These are phyloP conservation scores for Rostratula benghalensis DNA, from an alignment of 2,113 vertebrate genomes.

Conservation along the genomic window DNA sequence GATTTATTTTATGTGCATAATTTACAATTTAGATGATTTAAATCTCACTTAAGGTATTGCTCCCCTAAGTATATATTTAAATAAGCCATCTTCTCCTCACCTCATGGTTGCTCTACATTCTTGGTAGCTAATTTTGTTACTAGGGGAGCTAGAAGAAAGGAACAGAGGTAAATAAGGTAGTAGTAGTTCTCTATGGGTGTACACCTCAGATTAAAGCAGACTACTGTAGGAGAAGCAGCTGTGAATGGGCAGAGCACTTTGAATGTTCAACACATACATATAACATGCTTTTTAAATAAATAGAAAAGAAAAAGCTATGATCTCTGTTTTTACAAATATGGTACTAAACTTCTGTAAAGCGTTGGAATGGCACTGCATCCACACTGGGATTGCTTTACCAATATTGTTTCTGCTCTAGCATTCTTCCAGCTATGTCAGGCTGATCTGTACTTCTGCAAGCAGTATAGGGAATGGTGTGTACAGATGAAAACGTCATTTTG, in stretches of 20 bases:
- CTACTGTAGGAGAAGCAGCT: neutral
- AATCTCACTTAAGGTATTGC: neutral
- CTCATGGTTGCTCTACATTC: neutral
- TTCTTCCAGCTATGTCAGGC: neutral
- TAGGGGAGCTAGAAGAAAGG: neutral
- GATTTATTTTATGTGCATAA: neutral
- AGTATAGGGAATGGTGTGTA: neutral
- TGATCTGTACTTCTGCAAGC: neutral
- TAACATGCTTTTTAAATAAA: neutral
- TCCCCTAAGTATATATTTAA: neutral
- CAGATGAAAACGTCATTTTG: neutral
- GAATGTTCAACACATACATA: neutral
- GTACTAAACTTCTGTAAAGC: neutral
- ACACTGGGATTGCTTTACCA: neutral
- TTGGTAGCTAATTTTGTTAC: neutral
- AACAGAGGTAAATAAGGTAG: neutral
- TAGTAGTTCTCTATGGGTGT: neutral
- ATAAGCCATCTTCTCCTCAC: neutral
- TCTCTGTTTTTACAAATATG: neutral
- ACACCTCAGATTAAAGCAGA: neutral
- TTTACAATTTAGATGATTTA: neutral
- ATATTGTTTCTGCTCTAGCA: neutral
- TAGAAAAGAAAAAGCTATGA: neutral
- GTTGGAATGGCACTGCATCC: neutral
- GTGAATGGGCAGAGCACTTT: neutral